Percentiles rank a stretch among this genome's conserved stretches.
These are phyloP conservation scores for Steinernema feltiae DNA, from an alignment of 1,140 invertebrate genomes.

Conservation along the genomic window DNA sequence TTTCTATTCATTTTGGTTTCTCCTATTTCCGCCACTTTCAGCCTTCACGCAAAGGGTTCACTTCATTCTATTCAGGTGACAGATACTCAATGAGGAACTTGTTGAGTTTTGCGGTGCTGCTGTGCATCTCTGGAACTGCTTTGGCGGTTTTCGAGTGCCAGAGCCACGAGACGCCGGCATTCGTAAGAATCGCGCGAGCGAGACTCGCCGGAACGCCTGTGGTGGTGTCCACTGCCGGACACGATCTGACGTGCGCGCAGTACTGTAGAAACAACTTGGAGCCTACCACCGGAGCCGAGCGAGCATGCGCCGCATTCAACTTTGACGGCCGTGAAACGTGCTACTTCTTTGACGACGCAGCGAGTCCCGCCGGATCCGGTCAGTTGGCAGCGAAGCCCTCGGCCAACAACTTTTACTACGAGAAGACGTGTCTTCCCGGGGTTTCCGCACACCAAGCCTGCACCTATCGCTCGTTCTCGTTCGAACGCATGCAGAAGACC, in stretches of 20 bases:
- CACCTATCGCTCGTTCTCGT: slow-evolving; percentile 57
- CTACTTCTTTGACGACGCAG: slow-evolving; percentile 58
- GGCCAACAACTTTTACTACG: slow-evolving; percentile 58
- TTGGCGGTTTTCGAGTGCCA: slow-evolving; percentile 51
- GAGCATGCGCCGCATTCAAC: slow-evolving; percentile 57
- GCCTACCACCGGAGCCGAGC: slow-evolving; percentile 55
- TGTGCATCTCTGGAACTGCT: neutral
- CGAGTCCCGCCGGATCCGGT: slow-evolving; percentile 45
- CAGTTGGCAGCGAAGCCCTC: slow-evolving; percentile 55
- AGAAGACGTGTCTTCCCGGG: slow-evolving; percentile 56
- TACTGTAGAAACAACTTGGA: slow-evolving; percentile 58
- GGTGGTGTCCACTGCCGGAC: slow-evolving; percentile 54
- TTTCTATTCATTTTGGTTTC: neutral
- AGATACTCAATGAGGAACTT: too few relatives aligned
- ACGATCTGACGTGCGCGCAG: slow-evolving; percentile 56
- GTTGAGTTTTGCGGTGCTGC: neutral
- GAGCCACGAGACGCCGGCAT: slow-evolving; percentile 52
- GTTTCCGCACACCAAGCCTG: slow-evolving; percentile 56
- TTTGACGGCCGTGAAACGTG: slow-evolving; percentile 57
- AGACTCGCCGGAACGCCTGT: slow-evolving; percentile 55
- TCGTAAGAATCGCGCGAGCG: slow-evolving; percentile 55
- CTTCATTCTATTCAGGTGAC: too few relatives aligned
- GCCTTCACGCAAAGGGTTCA: too few relatives aligned
- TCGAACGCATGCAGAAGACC: slow-evolving; percentile 56
- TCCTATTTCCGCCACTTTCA: too few relatives aligned